These are phyloP conservation scores for Chelidonichthys spinosus DNA, from an alignment of 2,797 vertebrate genomes.

Conservation along the genomic window DNA sequence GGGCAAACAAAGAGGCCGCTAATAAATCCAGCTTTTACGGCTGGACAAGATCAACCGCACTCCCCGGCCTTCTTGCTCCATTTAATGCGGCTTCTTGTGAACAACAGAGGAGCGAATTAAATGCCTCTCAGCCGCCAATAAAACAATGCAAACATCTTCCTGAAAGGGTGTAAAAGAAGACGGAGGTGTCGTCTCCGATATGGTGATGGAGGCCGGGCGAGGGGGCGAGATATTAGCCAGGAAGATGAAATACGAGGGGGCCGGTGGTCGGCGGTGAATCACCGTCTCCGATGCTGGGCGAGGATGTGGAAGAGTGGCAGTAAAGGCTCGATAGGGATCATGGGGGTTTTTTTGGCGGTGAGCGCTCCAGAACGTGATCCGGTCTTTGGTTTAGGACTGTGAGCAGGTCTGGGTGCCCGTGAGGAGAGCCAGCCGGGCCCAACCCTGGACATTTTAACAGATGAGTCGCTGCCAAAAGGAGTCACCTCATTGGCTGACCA, in stretches of 20 bases:
- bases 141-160: slow-evolving; percentile 83
- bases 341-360: slow-evolving; percentile 21
- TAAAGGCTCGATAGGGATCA: slow-evolving; percentile 46
- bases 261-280: slow-evolving; percentile 67
- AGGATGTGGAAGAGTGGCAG: slow-evolving; percentile 48
- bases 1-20: slow-evolving; percentile 83
- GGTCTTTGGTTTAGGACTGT: slow-evolving; percentile 30
- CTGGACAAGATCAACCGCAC: slow-evolving; percentile 80
- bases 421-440: slow-evolving; percentile 57
- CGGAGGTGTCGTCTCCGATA: slow-evolving; percentile 74
- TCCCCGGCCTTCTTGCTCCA: slow-evolving; percentile 76
- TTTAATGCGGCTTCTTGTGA: slow-evolving; percentile 82
- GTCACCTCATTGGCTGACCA: slow-evolving; percentile 57
- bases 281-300: slow-evolving; percentile 42
- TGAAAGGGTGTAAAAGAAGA: slow-evolving; percentile 79
- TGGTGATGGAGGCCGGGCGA: slow-evolving; percentile 68
- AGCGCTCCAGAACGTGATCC: slow-evolving; percentile 22
- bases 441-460: slow-evolving; percentile 74
- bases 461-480: slow-evolving; percentile 78
- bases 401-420: slow-evolving; percentile 59
- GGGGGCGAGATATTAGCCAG: slow-evolving; percentile 61
- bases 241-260: slow-evolving; percentile 72
- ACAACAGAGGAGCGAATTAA: slow-evolving; percentile 76
- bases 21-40: slow-evolving; percentile 88
- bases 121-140: slow-evolving; percentile 81